These are phyloP conservation scores for Brachionus sp. DNA, from an alignment of 1,140 invertebrate genomes.

Conservation along the genomic window DNA sequence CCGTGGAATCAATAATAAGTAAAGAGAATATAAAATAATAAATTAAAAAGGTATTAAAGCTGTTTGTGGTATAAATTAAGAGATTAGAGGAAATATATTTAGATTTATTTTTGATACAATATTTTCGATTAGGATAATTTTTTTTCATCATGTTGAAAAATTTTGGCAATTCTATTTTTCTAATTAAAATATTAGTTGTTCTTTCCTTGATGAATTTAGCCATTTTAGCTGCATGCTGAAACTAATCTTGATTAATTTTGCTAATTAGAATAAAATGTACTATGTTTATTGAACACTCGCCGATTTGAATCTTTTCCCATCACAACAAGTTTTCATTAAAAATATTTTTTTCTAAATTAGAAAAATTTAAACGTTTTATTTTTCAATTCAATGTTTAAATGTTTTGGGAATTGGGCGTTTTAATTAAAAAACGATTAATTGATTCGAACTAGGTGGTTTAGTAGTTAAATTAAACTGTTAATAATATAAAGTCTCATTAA, in stretches of 20 bases:
- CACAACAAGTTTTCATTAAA: not conserved
- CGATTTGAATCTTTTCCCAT: not conserved
- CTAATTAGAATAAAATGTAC: not conserved
- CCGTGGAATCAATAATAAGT: not conserved
- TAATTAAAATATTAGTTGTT: not conserved
- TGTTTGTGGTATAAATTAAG: not conserved
- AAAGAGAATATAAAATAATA: not conserved
- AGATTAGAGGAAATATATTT: slow-evolving; percentile 5
- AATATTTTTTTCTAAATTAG: not conserved
- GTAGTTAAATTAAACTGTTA: not conserved
- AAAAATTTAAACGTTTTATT: not conserved
- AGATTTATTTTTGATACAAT: not conserved
- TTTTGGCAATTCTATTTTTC: not conserved
- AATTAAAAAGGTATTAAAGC: not conserved
- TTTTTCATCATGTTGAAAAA: slow-evolving; percentile 1
- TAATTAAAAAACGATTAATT: not conserved
- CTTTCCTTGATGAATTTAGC: slow-evolving; percentile 4
- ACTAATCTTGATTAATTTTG: not conserved
- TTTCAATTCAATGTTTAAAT: not conserved
- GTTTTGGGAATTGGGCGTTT: not conserved
- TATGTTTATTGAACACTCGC: not conserved
- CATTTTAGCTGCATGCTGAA: not conserved
- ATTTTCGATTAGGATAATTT: slow-evolving; percentile 5
- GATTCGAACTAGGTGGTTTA: not conserved
- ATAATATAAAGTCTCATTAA: not conserved